Evolutionary conservation across 2,888 invertebrate species (phyloP).

Genomic region (Dione juno): DNA sequence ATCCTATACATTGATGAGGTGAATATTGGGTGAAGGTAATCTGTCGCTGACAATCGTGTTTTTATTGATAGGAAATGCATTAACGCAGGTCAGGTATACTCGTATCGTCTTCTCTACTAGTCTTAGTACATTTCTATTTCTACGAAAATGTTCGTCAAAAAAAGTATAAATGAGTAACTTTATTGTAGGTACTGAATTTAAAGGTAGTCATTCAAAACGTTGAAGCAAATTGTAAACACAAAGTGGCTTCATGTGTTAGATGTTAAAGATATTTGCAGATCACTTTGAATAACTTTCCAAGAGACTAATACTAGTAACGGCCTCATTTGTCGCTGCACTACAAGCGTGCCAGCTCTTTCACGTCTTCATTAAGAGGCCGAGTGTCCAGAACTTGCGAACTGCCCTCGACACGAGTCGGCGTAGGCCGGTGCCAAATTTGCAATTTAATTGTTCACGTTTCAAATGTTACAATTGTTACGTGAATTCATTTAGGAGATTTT

Average conservation of each 20-base stretch:
- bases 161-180: no score
- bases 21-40: not conserved
- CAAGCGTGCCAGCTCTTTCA: slow-evolving; percentile 51
- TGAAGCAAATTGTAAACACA: slow-evolving; percentile 4
- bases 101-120: not conserved
- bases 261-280: slow-evolving; percentile 32
- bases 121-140: not conserved
- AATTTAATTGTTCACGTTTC: slow-evolving; percentile 55
- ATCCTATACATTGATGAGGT: no score
- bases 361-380: slow-evolving; percentile 60
- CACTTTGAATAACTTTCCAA: slow-evolving; percentile 52
- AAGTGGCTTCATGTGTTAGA: slow-evolving; percentile 34
- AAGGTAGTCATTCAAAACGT: not conserved
- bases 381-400: slow-evolving; percentile 53
- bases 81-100: not conserved
- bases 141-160: no score
- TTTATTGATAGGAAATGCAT: not conserved
- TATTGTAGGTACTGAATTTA: not conserved
- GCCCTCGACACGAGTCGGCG: slow-evolving; percentile 53
- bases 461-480: slow-evolving; percentile 44
- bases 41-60: not conserved
- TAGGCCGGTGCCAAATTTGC: slow-evolving; percentile 58
- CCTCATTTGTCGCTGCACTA: slow-evolving; percentile 53
- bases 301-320: slow-evolving; percentile 50
- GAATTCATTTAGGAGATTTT: slow-evolving; percentile 19